phyloP scores from a whole-genome alignment of 2,797 vertebrate genomes.

The Potorous gilbertii region DNA sequence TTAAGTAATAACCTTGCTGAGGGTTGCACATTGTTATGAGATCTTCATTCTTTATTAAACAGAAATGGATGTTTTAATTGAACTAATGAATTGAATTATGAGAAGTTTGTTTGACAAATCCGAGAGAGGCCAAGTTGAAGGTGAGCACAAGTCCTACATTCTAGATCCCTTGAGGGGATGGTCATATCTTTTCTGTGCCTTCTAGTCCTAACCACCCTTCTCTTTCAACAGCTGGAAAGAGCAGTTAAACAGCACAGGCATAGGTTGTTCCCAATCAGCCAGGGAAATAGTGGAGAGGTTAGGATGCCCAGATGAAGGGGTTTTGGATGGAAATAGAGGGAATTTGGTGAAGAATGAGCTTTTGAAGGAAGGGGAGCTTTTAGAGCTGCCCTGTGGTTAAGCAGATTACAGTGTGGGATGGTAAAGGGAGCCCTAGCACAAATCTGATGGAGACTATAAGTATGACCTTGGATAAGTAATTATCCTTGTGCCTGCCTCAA shows the following conservation, averaged over 20 bases:
- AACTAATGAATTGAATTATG: constrained; percentile 31
- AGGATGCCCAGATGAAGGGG: background rate
- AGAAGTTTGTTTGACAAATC: constrained; percentile 26
- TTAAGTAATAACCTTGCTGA: background rate
- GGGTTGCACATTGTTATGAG: constrained; percentile 1
- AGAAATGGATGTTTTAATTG: constrained; percentile 31
- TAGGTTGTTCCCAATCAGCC: constrained; percentile 12
- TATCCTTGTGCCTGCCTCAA: background rate
- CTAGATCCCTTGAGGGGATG: constrained; percentile 17
- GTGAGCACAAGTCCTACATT: background rate
- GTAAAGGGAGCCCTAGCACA: background rate
- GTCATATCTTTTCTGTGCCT: constrained; percentile 21
- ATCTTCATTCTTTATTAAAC: constrained; percentile 44
- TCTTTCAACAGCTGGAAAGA: background rate
- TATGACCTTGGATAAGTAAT: background rate
- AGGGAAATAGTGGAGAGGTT: background rate
- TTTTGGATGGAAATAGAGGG: background rate
- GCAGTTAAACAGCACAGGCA: background rate
- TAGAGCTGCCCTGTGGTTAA: background rate
- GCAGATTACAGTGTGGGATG: background rate
- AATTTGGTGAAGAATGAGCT: background rate
- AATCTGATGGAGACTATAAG: background rate
- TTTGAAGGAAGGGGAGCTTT: background rate
- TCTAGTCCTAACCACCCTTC: background rate
- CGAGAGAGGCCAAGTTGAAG: background rate